Conservation (phyloP, 1,140 invertebrate genomes). For the Sycophila sp. region DNA sequence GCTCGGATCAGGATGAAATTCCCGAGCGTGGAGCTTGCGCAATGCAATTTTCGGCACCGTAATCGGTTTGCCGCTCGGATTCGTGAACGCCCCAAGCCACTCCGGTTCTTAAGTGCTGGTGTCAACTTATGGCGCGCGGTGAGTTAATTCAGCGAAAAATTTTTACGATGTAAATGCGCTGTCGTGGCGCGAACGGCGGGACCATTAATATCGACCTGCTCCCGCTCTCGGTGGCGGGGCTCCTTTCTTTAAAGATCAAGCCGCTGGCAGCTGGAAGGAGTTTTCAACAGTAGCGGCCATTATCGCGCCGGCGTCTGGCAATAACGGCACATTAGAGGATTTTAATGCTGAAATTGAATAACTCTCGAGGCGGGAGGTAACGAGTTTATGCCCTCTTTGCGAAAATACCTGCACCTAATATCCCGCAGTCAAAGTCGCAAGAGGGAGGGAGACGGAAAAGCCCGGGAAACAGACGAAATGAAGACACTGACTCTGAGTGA, state of each 20-base stretch:
- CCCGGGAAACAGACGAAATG: slow-evolving; percentile 54
- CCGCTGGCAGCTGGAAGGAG: slow-evolving; percentile 14
- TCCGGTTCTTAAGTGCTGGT: not conserved
- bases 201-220: slow-evolving; percentile 22
- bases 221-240: not conserved
- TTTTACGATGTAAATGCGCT: slow-evolving; percentile 25
- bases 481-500: slow-evolving; percentile 61
- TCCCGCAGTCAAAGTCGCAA: slow-evolving; percentile 28
- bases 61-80: too few relatives aligned
- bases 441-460: not conserved
- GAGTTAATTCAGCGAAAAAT: slow-evolving; percentile 22
- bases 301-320: slow-evolving; percentile 46
- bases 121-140: not conserved
- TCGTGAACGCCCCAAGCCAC: too few relatives aligned
- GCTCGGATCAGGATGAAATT: not conserved
- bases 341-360: slow-evolving; percentile 65
- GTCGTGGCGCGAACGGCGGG: not conserved
- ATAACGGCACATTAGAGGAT: slow-evolving; percentile 64
- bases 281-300: slow-evolving; percentile 47
- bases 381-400: slow-evolving; percentile 57
- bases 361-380: slow-evolving; percentile 54
- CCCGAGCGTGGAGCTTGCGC: too few relatives aligned
- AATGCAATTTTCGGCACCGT: too few relatives aligned
- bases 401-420: slow-evolving; percentile 51
- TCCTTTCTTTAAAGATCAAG: slow-evolving; percentile 32